Base-by-base conservation (phyloP, 2,797 vertebrate species). In the Pangasius macronema region DNA sequence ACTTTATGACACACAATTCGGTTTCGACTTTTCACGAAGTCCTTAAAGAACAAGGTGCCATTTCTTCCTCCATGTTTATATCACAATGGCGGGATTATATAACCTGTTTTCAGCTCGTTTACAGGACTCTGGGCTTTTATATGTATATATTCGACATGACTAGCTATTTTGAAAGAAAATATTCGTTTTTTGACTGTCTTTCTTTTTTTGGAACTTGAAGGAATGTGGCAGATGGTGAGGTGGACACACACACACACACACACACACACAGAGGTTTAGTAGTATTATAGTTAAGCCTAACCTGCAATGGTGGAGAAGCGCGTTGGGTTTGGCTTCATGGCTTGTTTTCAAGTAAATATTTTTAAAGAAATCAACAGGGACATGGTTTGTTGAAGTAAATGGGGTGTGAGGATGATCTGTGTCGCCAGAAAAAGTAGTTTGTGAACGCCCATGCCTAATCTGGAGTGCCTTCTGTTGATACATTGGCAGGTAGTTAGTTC, bases 181-280 rank as follows among this genome's bases (percentile, higher is more conserved):
- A 4, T 30, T n/a, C 36, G 46, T 46, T 68, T 77, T 51, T 75
- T 65, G 85, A 59, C 57, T 8, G n/a, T 57, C 8, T 5, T 22
- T 85, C 1, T 33, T 49, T 65, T 39, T 3, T 33, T 53, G 46
- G 46, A 87, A 91, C 88, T 89, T 91, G 90, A 91, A 89, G 92
- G 91, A 91, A 86, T 93, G 51, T 89, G 84, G 91, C 95, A 95
- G 95, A 96, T 95, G 94, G 95, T 89, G 91, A 81, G 88, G 87
- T 92, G 91, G 85, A 22, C 77, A 14, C 55, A 42, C 55, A 42
- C 79, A 16, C 55, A 7, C 79, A 22, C 30, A 30, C 72, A 14
- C 73, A 20, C 16, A 11, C 59, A 75, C 88, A 87, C 75, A 77
- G 85, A 65, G 72, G 86, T 87, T 89, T 83, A 87, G 86, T 91